Base-by-base conservation (phyloP, 2,888 invertebrate genomes). In the Liopterus haemorrhoidalis region DNA sequence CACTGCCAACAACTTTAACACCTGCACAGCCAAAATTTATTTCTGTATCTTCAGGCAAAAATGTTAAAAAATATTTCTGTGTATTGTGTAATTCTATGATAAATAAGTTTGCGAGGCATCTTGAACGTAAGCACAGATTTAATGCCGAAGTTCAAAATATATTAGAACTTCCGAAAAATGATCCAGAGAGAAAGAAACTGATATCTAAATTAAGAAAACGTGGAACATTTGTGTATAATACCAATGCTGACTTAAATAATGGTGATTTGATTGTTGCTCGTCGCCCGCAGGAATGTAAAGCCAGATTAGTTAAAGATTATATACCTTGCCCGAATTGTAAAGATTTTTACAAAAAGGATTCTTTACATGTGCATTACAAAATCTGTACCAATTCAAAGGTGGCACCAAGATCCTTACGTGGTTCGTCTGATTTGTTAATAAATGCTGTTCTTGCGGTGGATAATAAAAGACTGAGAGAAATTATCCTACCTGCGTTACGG, bases 291-390 rank as follows among this genome's bases (percentile, higher is more conserved):
- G 2, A 15, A 5, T 5, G 3, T 2, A 30, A 30, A 11, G 16
- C 14, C 3, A 3, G 30, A 3, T 3, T 3, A 4, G 14, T 14
- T 5, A 30, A 11, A 2, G 30, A 30, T 11, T 30, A 30, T 30
- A 30, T 6, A n/a, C 30, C 30, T 9, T 30, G 30, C 8, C n/a
- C 30, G 8, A 30, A 30, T 3, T 30, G 30, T 30, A 30, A 30
- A 11, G 30, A 11, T 11, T 30, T 30, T 30, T 30, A 30, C 8
- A 30, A 30, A 11, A 4, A 30, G 16, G 30, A 30, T 11, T 30
- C 30, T 11, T 11, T 30, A 11, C 12, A 30, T 14, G 12, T 30
- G 14, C 30, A 30, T 30, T 30, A 4, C 8, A 30, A 30, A 11
- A 4, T 2, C 4, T 30, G 30, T 14, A 11, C 12, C 8, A 30